A percentile compares a stretch with the other conserved stretches of the same genome.
These are phyloP conservation scores for Blera fallax DNA, from an alignment of 2,888 invertebrate genomes.

Conservation along the genomic window DNA sequence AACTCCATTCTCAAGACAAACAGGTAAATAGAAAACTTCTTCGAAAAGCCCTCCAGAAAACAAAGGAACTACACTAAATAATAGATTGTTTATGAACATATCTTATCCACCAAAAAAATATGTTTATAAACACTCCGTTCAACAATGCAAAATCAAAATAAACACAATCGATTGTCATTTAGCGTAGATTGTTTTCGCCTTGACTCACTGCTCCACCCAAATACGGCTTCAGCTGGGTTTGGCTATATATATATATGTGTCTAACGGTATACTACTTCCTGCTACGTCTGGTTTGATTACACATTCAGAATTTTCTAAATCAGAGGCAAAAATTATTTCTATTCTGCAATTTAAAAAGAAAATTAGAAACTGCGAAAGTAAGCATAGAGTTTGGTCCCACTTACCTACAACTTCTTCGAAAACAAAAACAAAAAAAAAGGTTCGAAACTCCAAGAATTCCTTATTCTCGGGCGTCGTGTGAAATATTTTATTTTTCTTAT, in stretches of 20 bases:
- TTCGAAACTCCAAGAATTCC: not conserved
- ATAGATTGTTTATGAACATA: constrained; percentile 47
- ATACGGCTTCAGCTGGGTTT: not conserved
- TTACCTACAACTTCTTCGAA: not conserved
- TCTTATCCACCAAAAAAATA: constrained; percentile 24
- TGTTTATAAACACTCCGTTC: constrained; percentile 28
- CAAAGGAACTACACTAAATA: not conserved
- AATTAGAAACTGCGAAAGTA: not conserved
- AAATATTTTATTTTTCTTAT: too few species aligned
- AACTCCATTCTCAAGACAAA: not conserved
- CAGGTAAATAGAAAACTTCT: not conserved
- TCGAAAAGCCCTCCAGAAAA: not conserved
- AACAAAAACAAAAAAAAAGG: not conserved
- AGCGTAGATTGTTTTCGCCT: not conserved
- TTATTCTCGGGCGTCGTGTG: not conserved
- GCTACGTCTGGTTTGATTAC: not conserved
- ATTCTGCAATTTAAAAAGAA: not conserved
- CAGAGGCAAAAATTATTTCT: too few species aligned
- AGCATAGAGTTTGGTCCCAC: too few species aligned
- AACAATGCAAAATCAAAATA: constrained; percentile 17
- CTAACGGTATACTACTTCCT: not conserved
- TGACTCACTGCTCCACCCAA: not conserved
- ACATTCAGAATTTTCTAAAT: not conserved
- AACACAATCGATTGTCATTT: not conserved
- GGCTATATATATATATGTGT: constrained; percentile 13